Evolutionary conservation across 2,888 invertebrate species (phyloP).

Genomic region (Harmothoe impar): DNA sequence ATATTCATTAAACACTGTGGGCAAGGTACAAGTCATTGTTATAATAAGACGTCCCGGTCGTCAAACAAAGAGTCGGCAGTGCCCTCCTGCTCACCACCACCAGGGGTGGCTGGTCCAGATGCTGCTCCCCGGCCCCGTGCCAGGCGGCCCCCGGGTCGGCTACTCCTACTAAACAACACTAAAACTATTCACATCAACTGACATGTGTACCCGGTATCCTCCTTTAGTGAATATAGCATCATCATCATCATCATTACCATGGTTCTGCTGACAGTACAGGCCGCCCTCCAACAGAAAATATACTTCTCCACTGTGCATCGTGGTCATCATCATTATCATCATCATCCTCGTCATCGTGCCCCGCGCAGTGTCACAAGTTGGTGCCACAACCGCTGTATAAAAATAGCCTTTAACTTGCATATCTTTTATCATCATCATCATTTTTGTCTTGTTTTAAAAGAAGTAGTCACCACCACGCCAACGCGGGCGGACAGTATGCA

Average conservation of each 20-base stretch:
- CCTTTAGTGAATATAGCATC: slow-evolving; percentile 47
- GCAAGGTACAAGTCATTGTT: slow-evolving; percentile 47
- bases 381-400: slow-evolving; percentile 58
- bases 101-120: neutral
- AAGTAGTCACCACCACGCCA: neutral
- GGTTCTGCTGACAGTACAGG: slow-evolving; percentile 42
- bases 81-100: neutral
- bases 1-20: slow-evolving; percentile 57
- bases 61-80: slow-evolving; percentile 52
- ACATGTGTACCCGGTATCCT: slow-evolving; percentile 39
- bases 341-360: neutral
- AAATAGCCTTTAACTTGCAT: slow-evolving; percentile 52
- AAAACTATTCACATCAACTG: slow-evolving; percentile 55
- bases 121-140: slow-evolving; percentile 1
- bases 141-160: slow-evolving; percentile 9
- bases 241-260: no score
- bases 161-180: slow-evolving; percentile 48
- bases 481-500: neutral
- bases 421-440: no score
- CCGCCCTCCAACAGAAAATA: slow-evolving; percentile 53
- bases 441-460: slow-evolving; percentile 41
- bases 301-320: slow-evolving; percentile 51
- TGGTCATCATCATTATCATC: no score
- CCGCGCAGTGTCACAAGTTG: slow-evolving; percentile 30
- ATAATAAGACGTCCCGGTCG: slow-evolving; percentile 16